Base-by-base conservation (phyloP, 1,140 invertebrate species). In the Antheraea pernyi region DNA sequence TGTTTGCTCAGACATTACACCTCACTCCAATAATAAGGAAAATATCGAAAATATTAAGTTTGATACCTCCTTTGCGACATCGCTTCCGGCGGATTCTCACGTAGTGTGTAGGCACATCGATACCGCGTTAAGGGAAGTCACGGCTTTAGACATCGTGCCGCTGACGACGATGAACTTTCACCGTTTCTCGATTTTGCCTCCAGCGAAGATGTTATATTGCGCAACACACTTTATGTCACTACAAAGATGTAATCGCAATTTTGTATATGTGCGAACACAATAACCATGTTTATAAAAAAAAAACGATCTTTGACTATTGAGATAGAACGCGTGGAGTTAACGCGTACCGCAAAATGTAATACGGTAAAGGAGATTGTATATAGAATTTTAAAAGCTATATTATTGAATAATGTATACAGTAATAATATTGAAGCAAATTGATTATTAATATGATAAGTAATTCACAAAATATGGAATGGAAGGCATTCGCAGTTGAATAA, bases 111-210 rank as follows among this genome's bases (percentile, higher is more conserved):
- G 5, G 36, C 4, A 78, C 72, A 81, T 82, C 78, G 73, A 71
- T 62, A 84, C 67, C 69, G 71, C 70, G 63, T 77, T 78, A 53
- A 78, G 69, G 61, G 63, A 74, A 74, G 71, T 46, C 61, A 73
- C 69, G 58, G 73, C 58, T 58, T 36, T 68, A 61, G 69, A 61
- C 69, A 61, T 62, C 46, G 46, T 13, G 46, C 59, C 69, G 22
- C 66, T 53, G 65, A 59, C 59, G 65, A n/a, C 71, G 77, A 68
- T 83, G 82, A 87, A 85, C 85, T 87, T 87, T 87, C 85, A 87
- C 85, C 79, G 67, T 84, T 87, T 87, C 80, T 83, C 81, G 76
- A 78, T 75, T 84, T 79, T 77, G 74, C 80, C 70, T 69, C 74
- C 65, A 72, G 65, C 71, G 69, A 68, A 80, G 77, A 84, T 85